phyloP scores from a whole-genome alignment of 2,113 vertebrate genomes.

The Mormyrus iriodes region DNA sequence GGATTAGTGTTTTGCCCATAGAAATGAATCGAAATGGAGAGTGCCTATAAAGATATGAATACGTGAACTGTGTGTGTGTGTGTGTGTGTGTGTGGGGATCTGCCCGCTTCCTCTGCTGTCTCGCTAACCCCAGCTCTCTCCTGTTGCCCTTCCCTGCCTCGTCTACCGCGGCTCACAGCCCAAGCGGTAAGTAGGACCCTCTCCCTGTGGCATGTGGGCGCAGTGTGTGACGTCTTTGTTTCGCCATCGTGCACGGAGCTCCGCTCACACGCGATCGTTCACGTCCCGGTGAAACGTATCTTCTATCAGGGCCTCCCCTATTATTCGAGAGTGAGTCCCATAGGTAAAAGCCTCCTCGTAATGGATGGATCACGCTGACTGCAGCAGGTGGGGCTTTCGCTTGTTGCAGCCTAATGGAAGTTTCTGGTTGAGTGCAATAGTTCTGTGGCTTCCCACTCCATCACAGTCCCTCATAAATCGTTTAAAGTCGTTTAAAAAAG shows the following conservation, averaged over 20 bases:
- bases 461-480: neutral
- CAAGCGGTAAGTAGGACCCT: conserved; percentile 60
- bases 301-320: neutral
- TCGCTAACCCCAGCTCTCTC: conserved; percentile 47
- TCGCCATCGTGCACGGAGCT: conserved; percentile 12
- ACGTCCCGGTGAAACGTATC: neutral
- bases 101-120: conserved; percentile 34
- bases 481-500: neutral
- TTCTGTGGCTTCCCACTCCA: neutral
- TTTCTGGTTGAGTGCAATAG: neutral
- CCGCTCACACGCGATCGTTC: neutral
- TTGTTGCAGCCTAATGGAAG: neutral
- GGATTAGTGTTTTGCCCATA: neutral
- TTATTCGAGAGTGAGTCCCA: neutral
- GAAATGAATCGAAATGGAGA: neutral
- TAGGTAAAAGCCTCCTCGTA: neutral
- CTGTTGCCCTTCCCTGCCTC: conserved; percentile 37
- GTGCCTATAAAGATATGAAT: neutral
- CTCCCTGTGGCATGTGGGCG: conserved; percentile 38
- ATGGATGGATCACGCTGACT: neutral
- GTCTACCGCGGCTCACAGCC: conserved; percentile 50
- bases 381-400: neutral
- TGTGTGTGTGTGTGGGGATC: neutral
- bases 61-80: neutral
- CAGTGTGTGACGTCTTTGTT: conserved; percentile 38